These are phyloP conservation scores for Panthera uncia DNA, from an alignment of 2,113 vertebrate genomes.

Conservation along the genomic window DNA sequence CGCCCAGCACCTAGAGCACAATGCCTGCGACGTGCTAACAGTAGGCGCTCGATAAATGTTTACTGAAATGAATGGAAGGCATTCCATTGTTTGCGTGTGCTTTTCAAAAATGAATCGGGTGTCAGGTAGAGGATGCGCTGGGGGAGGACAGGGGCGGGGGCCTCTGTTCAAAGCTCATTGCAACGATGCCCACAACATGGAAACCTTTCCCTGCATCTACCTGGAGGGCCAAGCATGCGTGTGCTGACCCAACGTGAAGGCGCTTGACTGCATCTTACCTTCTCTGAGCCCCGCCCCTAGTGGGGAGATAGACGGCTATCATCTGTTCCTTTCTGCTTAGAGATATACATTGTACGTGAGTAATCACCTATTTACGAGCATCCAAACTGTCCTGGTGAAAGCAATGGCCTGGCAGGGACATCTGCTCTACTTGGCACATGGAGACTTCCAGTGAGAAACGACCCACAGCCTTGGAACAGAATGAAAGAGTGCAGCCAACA, in stretches of 20 bases:
- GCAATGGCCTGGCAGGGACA: accelerated
- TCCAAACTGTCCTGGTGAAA: not conserved
- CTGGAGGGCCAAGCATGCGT: accelerated
- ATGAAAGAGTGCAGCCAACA: not conserved
- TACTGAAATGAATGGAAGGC: accelerated
- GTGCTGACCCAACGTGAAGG: accelerated
- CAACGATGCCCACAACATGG: accelerated
- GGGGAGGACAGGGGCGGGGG: not conserved
- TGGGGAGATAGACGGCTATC: not conserved
- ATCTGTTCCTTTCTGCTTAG: too few species aligned
- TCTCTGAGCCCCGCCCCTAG: not conserved
- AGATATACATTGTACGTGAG: accelerated
- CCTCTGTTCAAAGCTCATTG: not conserved
- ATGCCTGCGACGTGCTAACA: accelerated
- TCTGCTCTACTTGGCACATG: accelerated
- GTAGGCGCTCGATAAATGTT: not conserved
- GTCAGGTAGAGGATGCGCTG: accelerated
- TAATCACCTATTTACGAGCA: accelerated
- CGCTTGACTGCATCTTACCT: accelerated
- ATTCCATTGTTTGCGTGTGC: not conserved
- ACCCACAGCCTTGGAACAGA: not conserved
- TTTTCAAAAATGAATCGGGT: not conserved
- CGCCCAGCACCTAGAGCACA: too few species aligned
- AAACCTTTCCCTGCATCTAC: accelerated
- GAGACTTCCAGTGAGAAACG: not conserved